Base-by-base conservation (phyloP, 2,113 vertebrate genomes). In the Salvelinus alpinus region DNA sequence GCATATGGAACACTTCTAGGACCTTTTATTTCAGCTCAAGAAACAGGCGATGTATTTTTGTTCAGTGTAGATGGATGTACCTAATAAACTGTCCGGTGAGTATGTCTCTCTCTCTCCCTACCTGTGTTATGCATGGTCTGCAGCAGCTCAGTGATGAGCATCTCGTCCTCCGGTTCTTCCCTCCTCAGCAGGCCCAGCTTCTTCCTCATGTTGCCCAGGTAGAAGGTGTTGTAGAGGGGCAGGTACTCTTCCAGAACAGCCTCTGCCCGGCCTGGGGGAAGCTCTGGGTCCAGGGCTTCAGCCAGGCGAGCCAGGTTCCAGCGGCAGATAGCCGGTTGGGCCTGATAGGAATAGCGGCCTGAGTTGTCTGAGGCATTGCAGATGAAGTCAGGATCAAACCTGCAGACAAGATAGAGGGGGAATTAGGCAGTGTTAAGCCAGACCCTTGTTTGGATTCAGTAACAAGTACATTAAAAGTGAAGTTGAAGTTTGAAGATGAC, bases 271-370 rank as follows among this genome's bases (percentile, higher is more conserved):
- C 92, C 90, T 0, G 91, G 85, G 18, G 97, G 95, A 80, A 99
- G 91, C 78, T 97, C 96, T 0, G 97, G 97, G 75, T 87, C 94
- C 12, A 99, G 90, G 9, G 95, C 96, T 89, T 99, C 98, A 0
- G 95, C 96, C 13, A 99, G 92, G 60, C 96, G 96, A 76, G 87
- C 90, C 88, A 99, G 92, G 88, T 99, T 99, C 98, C 98, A 99
- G 74, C 90, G 95, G 90, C 38, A 99, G 59, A 99, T 91, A 8
- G 95, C 94, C 0, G 97, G 96, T 90, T 99, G 98, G 67, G 94
- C 96, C 91, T 94, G 91, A 85, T 96, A 99, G 0, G 97, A 90
- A 34, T 99, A 99, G 25, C 97, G 97, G 2, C 96, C 96, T 0
- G 93, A 88, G 16, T 89, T 94, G 90, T 99, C 98, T 0, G 97